Evolutionary conservation across 2,797 vertebrate genomes (phyloP), one percentile per base, ranked within the genome.

Genomic region (Thamnophis elegans): DNA sequence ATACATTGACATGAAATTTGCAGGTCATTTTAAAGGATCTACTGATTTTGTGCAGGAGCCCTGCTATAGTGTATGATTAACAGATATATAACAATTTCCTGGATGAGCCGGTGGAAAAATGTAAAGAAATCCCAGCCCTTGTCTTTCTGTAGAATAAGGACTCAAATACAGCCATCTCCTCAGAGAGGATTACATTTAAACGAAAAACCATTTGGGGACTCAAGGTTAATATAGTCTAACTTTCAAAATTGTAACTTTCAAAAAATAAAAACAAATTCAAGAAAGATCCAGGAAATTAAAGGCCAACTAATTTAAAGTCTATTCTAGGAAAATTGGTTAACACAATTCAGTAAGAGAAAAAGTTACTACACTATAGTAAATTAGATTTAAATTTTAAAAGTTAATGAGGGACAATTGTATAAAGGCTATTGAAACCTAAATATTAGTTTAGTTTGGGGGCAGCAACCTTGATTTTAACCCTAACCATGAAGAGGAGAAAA

Each of bases 61-160:
- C 13, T 11, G 54, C 25, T 32, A 9, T 60, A 13, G 55, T 22
- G 16, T 25, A 68, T 88, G 22, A 47, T 16, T 62, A 42, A 28
- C 22, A 47, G 25, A 47, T 9, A 26, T 55, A n/a, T 87, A 88
- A 11, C 36, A n/a, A 54, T 42, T 1, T 82, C 32, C 91, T 92
- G 62, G 87, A 91, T 0, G 16, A 91, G 62, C 92, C 62, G 32
- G 91, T 36, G 13, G 56, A 16, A n/a, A 62, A 91, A 85, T 60
- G 11, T 1, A 85, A 56, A 53, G 85, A 95, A 95, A 87, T 28
- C 4, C 18, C 95, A 93, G 47, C n/a, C 20, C 7, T 87, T 13
- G 9, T 20, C 14, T 32, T 32, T 7, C 51, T 51, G 3, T 26
- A 22, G 47, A 32, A 53, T 58, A 32, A 47, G 11, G 22, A 42